A percentile compares a stretch with the other conserved stretches of the same genome.
Evolutionary conservation across 2,888 invertebrate species (phyloP).

Genomic region (Aspidiotus destructor): DNA sequence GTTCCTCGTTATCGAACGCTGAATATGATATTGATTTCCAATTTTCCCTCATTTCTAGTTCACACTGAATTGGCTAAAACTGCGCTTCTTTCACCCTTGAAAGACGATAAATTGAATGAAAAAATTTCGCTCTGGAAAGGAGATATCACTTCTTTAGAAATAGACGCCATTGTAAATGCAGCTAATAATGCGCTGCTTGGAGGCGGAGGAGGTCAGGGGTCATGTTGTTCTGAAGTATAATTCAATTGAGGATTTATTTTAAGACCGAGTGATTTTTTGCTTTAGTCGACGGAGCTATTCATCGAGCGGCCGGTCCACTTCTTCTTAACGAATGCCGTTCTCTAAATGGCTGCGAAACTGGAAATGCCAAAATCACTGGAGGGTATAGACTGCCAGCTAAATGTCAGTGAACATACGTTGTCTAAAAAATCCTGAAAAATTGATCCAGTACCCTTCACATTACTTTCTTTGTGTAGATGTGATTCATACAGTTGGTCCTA

Average conservation of each 20-base stretch:
- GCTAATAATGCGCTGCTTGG: constrained; percentile 66
- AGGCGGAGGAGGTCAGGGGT: constrained; percentile 63
- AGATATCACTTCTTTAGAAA: constrained; percentile 72
- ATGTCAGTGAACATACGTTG: constrained; percentile 50
- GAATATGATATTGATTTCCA: neutral
- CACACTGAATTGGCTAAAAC: neutral
- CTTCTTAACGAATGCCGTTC: constrained; percentile 61
- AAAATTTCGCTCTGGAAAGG: constrained; percentile 62
- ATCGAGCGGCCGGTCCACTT: constrained; percentile 62
- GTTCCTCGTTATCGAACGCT: no score
- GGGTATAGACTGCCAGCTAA: constrained; percentile 74
- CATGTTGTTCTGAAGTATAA: neutral
- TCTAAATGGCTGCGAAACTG: constrained; percentile 66
- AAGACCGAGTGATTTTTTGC: neutral
- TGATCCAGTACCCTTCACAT: neutral
- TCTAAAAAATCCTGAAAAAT: neutral
- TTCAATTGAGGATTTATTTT: constrained; percentile 1
- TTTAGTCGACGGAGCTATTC: constrained; percentile 68
- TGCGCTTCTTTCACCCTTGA: constrained; percentile 34
- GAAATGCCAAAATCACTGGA: constrained; percentile 71
- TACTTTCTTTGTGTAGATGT: constrained; percentile 52
- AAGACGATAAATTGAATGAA: constrained; percentile 47
- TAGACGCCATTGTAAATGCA: constrained; percentile 85
- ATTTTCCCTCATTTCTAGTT: constrained; percentile 9
- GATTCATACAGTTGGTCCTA: constrained; percentile 83